Evolutionary conservation across 2,888 invertebrate genomes (phyloP).

Genomic region (Ophion costatus): DNA sequence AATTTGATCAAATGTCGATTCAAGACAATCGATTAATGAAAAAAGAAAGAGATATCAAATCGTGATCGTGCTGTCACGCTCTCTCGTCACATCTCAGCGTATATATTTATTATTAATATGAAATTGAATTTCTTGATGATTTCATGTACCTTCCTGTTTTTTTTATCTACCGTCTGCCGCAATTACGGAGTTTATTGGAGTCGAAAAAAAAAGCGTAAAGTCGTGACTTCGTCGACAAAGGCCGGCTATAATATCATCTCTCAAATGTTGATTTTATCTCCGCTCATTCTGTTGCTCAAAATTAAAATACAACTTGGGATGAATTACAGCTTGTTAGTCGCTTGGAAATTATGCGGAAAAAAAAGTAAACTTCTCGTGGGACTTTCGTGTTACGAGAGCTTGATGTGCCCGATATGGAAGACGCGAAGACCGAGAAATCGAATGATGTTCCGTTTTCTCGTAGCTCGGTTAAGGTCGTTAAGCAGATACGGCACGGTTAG

Average conservation of each 20-base stretch:
- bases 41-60: conserved; percentile 26
- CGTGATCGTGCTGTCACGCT: conserved; percentile 43
- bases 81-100: conserved; percentile 2
- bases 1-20: too few relatives aligned
- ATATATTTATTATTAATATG: conserved; percentile 26
- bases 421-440: conserved; percentile 34
- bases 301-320: not conserved
- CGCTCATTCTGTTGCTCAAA: not conserved
- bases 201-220: conserved; percentile 18
- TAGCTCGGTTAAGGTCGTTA: conserved; percentile 60
- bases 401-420: conserved; percentile 6
- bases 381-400: conserved; percentile 9
- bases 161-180: not conserved
- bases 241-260: not conserved
- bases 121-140: conserved; percentile 26
- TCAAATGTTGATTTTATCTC: not conserved
- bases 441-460: conserved; percentile 18
- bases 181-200: conserved; percentile 52
- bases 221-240: conserved; percentile 52
- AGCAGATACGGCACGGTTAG: conserved; percentile 51
- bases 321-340: not conserved
- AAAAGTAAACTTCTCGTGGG: not conserved
- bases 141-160: conserved; percentile 17
- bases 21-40: not conserved
- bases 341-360: not conserved